Evolutionary conservation across 1,140 invertebrate species (phyloP), one percentile per base, ranked within the genome.

Genomic region (Drosophila guanche): DNA sequence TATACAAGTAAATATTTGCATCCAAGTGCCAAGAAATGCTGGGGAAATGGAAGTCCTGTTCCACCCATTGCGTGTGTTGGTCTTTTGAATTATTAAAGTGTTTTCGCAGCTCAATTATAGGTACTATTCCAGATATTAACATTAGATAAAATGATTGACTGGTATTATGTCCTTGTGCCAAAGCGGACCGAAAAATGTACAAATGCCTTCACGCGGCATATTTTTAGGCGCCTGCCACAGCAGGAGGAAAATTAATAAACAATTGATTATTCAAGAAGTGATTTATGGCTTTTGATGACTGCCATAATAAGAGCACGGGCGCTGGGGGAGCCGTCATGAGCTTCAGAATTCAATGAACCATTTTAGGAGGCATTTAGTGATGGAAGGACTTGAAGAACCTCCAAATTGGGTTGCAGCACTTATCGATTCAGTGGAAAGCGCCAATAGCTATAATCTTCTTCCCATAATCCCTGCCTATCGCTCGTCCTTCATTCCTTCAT

Each of bases 81-180:
- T 22, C 14, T 16, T 47, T 47, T 22, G n/a, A 47, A 47, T 47
- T 47, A 47, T 22, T 47, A 23, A 47, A 23, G 20, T 47, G 45
- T 47, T 47, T 10, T 47, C 22, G 10, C 16, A 4, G 45, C 16
- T 47, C 16, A 47, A 47, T 22, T 12, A 16, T 8, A 20, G 4
- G 16, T 46, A 46, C 45, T 46, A 47, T 47, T 12, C 33, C 33
- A 10, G 20, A 47, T 20, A 22, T 47, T 47, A 20, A 23, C 33
- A 22, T 47, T 8, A 7, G 23, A 43, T 43, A 41, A 45, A 45
- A 55, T 43, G 41, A 55, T 45, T 55, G 41, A 27, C 53, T 25
- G 20, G 20, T 37, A 37, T 3, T 42, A 45, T 43, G 25, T 7
- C 53, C 53, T 10, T 27, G 40, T 43, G 53, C 23, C 23, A 20